These are phyloP conservation scores for Aethes cnicana DNA, from an alignment of 2,888 invertebrate genomes.

Conservation along the genomic window DNA sequence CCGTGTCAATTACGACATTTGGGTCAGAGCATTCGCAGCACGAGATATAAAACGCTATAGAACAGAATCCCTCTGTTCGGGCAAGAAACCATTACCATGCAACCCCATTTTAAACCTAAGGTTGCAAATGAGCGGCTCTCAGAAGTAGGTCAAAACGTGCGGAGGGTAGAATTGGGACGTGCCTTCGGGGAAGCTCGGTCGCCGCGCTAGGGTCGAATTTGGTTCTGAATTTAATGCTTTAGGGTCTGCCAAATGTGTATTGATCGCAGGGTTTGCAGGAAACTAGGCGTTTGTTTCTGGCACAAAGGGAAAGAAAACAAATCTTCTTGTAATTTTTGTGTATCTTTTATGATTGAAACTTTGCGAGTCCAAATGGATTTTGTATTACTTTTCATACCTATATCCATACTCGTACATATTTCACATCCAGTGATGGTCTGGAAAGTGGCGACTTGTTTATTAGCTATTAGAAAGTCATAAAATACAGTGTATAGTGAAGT, in stretches of 20 bases:
- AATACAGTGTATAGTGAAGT: background rate
- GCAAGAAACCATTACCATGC: constrained; percentile 68
- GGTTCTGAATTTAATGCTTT: constrained; percentile 28
- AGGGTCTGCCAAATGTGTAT: constrained; percentile 30
- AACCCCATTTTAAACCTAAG: constrained; percentile 74
- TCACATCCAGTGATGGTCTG: background rate
- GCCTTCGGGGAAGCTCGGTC: constrained; percentile 57
- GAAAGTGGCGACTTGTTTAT: constrained; percentile 1
- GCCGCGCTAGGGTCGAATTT: constrained; percentile 47
- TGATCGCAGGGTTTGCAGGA: constrained; percentile 19
- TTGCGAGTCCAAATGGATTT: too few relatives aligned
- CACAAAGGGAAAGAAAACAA: constrained; percentile 5
- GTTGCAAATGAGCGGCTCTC: constrained; percentile 69
- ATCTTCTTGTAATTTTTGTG: background rate
- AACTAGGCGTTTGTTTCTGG: constrained; percentile 1
- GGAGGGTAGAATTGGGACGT: constrained; percentile 75
- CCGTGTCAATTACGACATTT: constrained; percentile 19
- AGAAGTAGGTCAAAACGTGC: constrained; percentile 74
- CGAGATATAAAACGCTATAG: constrained; percentile 46
- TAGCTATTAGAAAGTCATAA: constrained; percentile 6
- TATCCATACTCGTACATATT: too few relatives aligned
- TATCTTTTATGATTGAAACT: background rate
- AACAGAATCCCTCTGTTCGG: constrained; percentile 43
- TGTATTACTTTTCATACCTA: too few relatives aligned
- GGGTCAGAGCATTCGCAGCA: constrained; percentile 31